Conservation (phyloP, 2,888 invertebrate species). For the Cheilosia pagana region DNA sequence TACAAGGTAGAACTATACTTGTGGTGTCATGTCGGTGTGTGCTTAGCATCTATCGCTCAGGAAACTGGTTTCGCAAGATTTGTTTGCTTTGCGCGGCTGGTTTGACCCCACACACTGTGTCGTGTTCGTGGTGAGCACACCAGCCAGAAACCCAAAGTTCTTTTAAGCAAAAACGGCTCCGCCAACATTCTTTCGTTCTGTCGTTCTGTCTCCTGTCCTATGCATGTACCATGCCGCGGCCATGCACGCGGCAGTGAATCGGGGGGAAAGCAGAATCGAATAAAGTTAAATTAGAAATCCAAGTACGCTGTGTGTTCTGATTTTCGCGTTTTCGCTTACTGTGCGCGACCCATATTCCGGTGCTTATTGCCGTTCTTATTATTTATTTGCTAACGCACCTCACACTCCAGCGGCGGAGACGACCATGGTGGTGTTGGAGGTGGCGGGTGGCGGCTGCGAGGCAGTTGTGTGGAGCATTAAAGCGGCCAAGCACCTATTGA, state of each 20-base stretch:
- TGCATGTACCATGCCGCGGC: neutral
- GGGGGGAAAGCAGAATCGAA: slow-evolving; percentile 23
- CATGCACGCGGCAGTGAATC: neutral
- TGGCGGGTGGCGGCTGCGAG: too few relatives aligned
- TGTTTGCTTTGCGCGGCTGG: slow-evolving; percentile 43
- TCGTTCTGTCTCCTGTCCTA: neutral
- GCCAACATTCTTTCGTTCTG: slow-evolving; percentile 52
- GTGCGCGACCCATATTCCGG: slow-evolving; percentile 66
- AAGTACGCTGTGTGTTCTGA: slow-evolving; percentile 50
- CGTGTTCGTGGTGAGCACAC: slow-evolving; percentile 9
- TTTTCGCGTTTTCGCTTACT: slow-evolving; percentile 49
- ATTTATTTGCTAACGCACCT: slow-evolving; percentile 57
- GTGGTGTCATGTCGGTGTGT: neutral
- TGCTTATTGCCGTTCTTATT: slow-evolving; percentile 35
- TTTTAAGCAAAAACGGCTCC: slow-evolving; percentile 19
- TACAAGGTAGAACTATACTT: neutral
- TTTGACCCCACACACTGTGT: slow-evolving; percentile 30
- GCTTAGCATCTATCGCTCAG: slow-evolving; percentile 16
- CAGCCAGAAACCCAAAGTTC: slow-evolving; percentile 13
- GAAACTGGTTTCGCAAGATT: slow-evolving; percentile 68
- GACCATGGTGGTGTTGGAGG: neutral
- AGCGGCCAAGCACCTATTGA: slow-evolving; percentile 42
- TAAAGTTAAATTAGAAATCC: slow-evolving; percentile 42
- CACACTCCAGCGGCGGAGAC: slow-evolving; percentile 12
- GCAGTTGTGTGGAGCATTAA: neutral